Conservation (phyloP, 2,888 invertebrate species). For the Strigamia crassipes region DNA sequence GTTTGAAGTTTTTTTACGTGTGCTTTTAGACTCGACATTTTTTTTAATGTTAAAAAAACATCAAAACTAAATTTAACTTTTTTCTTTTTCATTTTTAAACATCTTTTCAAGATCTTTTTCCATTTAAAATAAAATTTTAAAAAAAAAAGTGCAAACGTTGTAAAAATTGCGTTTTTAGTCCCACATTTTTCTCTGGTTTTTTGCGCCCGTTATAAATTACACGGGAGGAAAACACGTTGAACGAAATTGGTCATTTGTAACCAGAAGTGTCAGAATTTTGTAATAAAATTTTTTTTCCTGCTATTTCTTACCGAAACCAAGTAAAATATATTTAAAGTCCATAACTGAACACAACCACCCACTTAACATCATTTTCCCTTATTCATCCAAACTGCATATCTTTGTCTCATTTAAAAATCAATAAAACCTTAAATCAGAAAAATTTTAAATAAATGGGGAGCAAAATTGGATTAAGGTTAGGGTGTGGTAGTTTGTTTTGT, state of each 20-base stretch:
- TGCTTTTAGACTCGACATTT: not conserved
- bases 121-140: not conserved
- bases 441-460: not conserved
- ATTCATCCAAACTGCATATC: no score
- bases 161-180: no score
- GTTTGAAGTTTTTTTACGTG: not conserved
- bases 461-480: constrained; percentile 21
- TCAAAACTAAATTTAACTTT: not conserved
- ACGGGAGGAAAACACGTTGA: not conserved
- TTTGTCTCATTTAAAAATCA: not conserved
- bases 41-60: not conserved
- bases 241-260: constrained; percentile 8
- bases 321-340: not conserved
- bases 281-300: not conserved
- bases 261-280: not conserved
- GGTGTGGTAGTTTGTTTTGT: constrained; percentile 15
- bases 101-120: not conserved
- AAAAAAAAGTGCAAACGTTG: no score
- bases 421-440: not conserved
- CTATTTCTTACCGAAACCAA: not conserved
- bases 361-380: no score
- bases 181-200: not conserved
- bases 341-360: not conserved
- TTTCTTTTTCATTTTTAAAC: not conserved
- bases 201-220: not conserved